Evolutionary conservation across 2,113 vertebrate species (phyloP), one percentile per base, ranked within the genome.

Genomic region (Bubo scandiacus): DNA sequence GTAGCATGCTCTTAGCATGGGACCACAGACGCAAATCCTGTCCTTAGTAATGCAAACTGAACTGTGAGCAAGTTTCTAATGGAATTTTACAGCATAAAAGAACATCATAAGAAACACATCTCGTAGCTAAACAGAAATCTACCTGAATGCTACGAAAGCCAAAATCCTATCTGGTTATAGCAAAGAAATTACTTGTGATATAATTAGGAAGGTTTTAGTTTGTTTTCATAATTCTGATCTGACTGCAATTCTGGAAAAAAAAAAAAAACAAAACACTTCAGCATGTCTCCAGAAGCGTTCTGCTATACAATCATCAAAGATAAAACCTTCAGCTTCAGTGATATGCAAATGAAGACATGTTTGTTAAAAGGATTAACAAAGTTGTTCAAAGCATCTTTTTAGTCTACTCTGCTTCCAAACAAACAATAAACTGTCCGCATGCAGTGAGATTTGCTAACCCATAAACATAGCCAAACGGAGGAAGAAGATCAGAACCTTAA

Each of bases 321-420:
- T 90, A 96, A 97, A 97, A 61, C 58, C 95, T 81, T 91, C 67
- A 66, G 52, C 82, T 93, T 72, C 67, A 92, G 71, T 80, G 86
- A 67, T 49, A 49, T 79, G 96, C 84, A 97, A 97, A 96, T 36
- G 77, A 86, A 95, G 94, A 91, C 75, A 81, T 94, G 95, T 92
- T 94, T 97, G 81, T 94, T 66, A 75, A 96, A 95, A 97, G 93
- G 95, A 96, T 96, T 96, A 97, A 94, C 85, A 7, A 90, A 91
- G 75, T 88, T 93, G 86, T 92, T 97, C 94, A 94, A 86, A 97
- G 80, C 67, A 94, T 95, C 73, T 75, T 95, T 87, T 86, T 49
- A 80, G 94, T 93, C 96, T 96, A 61, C 87, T 95, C 89, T 95
- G 55, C 88, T 88, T 88, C 90, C 88, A 96, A 96, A 96, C 83